phyloP scores from a whole-genome alignment of 2,888 invertebrate species.

The Eurytoma californica region DNA sequence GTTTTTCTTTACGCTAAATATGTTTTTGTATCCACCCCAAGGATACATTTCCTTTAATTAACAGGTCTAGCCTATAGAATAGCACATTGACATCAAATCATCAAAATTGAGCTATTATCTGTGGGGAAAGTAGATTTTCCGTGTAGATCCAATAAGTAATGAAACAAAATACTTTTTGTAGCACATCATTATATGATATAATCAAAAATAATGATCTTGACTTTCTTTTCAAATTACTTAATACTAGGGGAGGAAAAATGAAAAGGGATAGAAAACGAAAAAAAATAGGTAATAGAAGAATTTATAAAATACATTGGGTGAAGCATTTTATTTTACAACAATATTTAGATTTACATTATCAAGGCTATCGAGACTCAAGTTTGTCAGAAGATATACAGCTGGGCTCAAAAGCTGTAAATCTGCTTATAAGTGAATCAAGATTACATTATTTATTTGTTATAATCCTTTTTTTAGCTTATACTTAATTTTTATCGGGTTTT shows the following conservation, averaged over 20 bases:
- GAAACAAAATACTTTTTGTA: not conserved
- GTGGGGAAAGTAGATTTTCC: not conserved
- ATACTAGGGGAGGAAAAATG: not conserved
- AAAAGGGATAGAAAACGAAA: not conserved
- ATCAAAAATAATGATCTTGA: not conserved
- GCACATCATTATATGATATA: not conserved
- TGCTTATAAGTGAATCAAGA: constrained; percentile 18
- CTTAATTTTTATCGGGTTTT: not conserved
- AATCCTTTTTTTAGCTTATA: not conserved
- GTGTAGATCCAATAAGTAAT: not conserved
- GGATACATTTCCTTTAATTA: not conserved
- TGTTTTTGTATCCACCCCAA: not conserved
- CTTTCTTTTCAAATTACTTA: not conserved
- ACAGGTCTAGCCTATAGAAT: not conserved
- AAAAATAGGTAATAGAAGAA: not conserved
- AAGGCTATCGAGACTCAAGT: constrained; percentile 7
- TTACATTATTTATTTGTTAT: not conserved
- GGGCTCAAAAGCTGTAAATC: constrained; percentile 42
- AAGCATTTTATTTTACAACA: constrained; percentile 42
- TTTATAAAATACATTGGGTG: not conserved
- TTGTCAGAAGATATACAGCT: constrained; percentile 17
- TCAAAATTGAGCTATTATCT: constrained; percentile 18
- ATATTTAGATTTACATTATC: constrained; percentile 28
- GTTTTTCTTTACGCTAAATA: no score
- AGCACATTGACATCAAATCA: not conserved